Conservation (phyloP, 2,113 vertebrate species). For the Galbula dea region DNA sequence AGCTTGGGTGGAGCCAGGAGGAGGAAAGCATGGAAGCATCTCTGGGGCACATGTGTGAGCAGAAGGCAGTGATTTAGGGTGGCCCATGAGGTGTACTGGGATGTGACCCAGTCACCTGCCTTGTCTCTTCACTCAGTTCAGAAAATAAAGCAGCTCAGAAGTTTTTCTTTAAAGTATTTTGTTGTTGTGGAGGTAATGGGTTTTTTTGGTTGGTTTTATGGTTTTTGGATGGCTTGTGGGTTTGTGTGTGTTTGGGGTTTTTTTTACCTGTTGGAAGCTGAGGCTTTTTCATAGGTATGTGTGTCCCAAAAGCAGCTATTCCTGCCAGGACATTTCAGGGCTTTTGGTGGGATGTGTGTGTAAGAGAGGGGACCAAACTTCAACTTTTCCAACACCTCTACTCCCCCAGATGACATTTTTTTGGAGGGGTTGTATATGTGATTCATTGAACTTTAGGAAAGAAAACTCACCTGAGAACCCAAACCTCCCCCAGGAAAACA, state of each 20-base stretch:
- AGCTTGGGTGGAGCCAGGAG: accelerated
- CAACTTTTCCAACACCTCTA: not conserved
- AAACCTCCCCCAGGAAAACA: not conserved
- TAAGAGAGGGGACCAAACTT: not conserved
- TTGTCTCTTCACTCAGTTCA: not conserved
- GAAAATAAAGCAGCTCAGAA: not conserved
- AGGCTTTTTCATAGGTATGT: accelerated
- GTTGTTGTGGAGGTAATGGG: too few relatives aligned
- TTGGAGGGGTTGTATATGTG: not conserved
- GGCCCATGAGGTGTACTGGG: not conserved
- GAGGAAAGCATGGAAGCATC: accelerated
- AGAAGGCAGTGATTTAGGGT: not conserved
- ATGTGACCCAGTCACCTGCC: not conserved
- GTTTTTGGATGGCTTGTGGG: too few relatives aligned
- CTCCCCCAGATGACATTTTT: not conserved
- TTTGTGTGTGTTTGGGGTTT: too few relatives aligned
- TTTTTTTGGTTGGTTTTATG: too few relatives aligned
- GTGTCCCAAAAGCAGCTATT: not conserved
- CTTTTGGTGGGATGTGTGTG: not conserved
- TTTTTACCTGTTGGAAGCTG: not conserved
- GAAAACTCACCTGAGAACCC: not conserved
- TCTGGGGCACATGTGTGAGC: accelerated
- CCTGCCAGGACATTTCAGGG: not conserved
- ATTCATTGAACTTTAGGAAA: not conserved
- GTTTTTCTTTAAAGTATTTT: not conserved